These are phyloP conservation scores for Drosophila oshimai DNA, from an alignment of 1,140 invertebrate genomes.

Conservation along the genomic window DNA sequence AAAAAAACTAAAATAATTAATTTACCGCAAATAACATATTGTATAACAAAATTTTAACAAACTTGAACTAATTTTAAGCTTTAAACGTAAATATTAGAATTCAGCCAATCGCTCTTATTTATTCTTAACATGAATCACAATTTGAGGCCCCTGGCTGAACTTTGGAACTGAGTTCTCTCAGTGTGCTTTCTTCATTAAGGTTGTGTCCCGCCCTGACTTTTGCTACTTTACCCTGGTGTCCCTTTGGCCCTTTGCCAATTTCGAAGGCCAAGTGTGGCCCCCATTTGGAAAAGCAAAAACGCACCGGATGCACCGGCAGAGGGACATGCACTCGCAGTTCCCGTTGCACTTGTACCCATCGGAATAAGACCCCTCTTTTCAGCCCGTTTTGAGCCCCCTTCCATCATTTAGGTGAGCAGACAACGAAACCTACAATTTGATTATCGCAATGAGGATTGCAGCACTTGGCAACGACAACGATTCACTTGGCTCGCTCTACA, in stretches of 20 bases:
- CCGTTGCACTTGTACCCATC: constrained; percentile 6
- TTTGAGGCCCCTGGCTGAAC: too few species aligned
- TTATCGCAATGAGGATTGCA: constrained; percentile 79
- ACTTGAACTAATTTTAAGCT: too few species aligned
- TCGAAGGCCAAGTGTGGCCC: constrained; percentile 24
- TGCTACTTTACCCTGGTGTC: too few species aligned
- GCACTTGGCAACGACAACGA: constrained; percentile 58
- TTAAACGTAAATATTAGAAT: too few species aligned
- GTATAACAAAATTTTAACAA: too few species aligned
- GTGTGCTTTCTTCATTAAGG: neutral
- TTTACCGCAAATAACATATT: too few species aligned
- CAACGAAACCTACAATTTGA: constrained; percentile 78
- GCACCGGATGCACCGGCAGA: constrained; percentile 42
- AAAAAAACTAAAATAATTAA: too few species aligned
- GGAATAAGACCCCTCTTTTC: neutral
- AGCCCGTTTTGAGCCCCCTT: neutral
- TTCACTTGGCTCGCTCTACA: constrained; percentile 6
- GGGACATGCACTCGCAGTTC: neutral
- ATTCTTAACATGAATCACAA: too few species aligned
- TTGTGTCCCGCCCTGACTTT: neutral
- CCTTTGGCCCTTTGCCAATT: constrained; percentile 4
- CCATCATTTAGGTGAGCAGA: constrained; percentile 18
- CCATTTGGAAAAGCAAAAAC: constrained; percentile 29
- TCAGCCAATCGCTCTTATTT: too few species aligned
- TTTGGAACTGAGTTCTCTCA: too few species aligned